Evolutionary conservation across 2,797 vertebrate genomes (phyloP).

Genomic region (Botia kubotai): DNA sequence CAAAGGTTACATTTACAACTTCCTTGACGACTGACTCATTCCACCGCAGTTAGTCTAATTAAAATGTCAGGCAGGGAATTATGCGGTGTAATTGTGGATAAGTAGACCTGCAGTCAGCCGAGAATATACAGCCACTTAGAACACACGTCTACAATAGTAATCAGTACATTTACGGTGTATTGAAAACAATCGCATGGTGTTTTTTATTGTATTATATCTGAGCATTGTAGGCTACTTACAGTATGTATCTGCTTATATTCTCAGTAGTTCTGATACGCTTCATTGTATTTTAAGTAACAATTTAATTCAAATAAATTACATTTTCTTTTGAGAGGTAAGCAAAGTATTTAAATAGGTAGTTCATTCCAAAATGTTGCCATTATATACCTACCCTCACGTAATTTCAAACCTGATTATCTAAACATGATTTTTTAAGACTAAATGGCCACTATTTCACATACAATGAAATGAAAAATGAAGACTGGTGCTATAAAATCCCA

Average conservation of each 20-base stretch:
- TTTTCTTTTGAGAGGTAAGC: too few species aligned
- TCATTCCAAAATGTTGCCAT: background rate
- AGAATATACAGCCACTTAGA: background rate
- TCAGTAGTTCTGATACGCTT: background rate
- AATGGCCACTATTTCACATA: too few species aligned
- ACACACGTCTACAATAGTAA: background rate
- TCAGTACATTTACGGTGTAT: background rate
- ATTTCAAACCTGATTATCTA: too few species aligned
- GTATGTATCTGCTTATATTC: background rate
- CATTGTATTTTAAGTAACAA: too few species aligned
- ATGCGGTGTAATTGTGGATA: constrained; percentile 3
- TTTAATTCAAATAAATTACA: too few species aligned
- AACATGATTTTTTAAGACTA: too few species aligned
- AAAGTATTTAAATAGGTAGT: too few species aligned
- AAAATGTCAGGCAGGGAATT: constrained; percentile 7
- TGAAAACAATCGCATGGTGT: background rate
- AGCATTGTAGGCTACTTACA: background rate
- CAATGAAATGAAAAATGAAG: too few species aligned
- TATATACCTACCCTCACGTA: too few species aligned
- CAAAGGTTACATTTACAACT: constrained; percentile 48
- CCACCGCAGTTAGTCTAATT: constrained; percentile 33
- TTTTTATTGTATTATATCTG: background rate
- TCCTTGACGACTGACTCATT: constrained; percentile 27
- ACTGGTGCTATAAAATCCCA: too few species aligned
- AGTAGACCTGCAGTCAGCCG: background rate